Percentiles rank a stretch among this genome's conserved stretches.
Conservation (phyloP, 2,113 vertebrate genomes). For the Orycteropus afer region DNA sequence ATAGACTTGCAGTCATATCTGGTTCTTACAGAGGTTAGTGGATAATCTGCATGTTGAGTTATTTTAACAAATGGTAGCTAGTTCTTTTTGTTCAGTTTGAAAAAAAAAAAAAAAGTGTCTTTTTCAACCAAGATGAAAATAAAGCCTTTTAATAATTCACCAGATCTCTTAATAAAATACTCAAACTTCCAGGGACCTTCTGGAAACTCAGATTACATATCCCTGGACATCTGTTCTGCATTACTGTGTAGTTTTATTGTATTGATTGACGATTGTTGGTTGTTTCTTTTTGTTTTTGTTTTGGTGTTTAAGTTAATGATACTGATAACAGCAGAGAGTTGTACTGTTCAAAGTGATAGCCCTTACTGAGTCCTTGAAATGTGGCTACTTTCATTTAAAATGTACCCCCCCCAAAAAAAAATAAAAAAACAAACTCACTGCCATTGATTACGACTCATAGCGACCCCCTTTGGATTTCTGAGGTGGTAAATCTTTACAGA, state of each 20-base stretch:
- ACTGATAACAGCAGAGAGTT: not conserved
- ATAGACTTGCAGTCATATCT: not conserved
- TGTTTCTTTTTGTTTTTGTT: not conserved
- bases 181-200: not conserved
- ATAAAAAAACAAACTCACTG: too few relatives aligned
- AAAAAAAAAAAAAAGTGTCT: not conserved
- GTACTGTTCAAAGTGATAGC: accelerated
- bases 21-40: not conserved
- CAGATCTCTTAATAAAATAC: not conserved
- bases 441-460: too few relatives aligned
- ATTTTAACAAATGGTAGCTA: not conserved
- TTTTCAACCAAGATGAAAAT: not conserved
- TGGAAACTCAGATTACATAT: not conserved
- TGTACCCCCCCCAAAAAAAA: too few relatives aligned
- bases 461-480: too few relatives aligned
- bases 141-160: not conserved
- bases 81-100: not conserved
- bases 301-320: not conserved
- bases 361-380: not conserved
- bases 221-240: not conserved
- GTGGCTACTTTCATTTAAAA: not conserved
- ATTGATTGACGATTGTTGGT: not conserved
- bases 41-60: not conserved
- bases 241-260: not conserved
- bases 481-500: too few relatives aligned